Evolutionary conservation across 2,797 vertebrate species (phyloP).

Genomic region (Mormyrops boulengeri): DNA sequence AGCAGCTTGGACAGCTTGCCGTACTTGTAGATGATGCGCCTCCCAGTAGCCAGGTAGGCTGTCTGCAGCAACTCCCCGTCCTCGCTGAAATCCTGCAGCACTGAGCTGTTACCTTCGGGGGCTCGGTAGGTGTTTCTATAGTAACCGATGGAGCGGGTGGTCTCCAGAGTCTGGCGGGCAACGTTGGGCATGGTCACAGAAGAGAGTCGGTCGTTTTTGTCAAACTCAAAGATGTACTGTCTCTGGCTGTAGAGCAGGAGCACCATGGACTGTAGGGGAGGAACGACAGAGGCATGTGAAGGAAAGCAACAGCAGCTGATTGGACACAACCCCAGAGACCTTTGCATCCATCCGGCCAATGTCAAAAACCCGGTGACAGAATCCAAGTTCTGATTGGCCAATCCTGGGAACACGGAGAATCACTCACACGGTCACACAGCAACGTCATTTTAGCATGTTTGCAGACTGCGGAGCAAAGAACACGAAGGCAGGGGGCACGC

Average conservation of each 20-base stretch:
- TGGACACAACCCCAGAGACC: background rate
- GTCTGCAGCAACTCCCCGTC: conserved; percentile 85
- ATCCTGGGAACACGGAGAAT: background rate
- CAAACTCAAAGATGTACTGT: conserved; percentile 98
- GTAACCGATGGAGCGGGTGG: conserved; percentile 89
- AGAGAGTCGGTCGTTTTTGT: conserved; percentile 88
- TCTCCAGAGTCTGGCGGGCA: conserved; percentile 87
- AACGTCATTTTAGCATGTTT: background rate
- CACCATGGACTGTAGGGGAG: conserved; percentile 82
- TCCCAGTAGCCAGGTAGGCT: conserved; percentile 84
- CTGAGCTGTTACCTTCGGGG: conserved; percentile 85
- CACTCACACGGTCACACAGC: background rate
- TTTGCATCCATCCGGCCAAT: background rate
- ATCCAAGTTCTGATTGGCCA: background rate
- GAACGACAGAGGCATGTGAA: background rate
- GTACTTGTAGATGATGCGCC: conserved; percentile 88
- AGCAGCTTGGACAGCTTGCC: conserved; percentile 87
- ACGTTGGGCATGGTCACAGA: conserved; percentile 98
- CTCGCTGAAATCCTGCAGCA: conserved; percentile 93
- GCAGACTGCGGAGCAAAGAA: background rate
- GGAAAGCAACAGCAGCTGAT: background rate
- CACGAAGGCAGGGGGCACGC: background rate
- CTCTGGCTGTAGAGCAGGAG: conserved; percentile 93
- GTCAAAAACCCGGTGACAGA: background rate
- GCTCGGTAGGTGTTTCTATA: conserved; percentile 92